Evolutionary conservation across 2,888 invertebrate species (phyloP).

Genomic region (Erynnis tages): DNA sequence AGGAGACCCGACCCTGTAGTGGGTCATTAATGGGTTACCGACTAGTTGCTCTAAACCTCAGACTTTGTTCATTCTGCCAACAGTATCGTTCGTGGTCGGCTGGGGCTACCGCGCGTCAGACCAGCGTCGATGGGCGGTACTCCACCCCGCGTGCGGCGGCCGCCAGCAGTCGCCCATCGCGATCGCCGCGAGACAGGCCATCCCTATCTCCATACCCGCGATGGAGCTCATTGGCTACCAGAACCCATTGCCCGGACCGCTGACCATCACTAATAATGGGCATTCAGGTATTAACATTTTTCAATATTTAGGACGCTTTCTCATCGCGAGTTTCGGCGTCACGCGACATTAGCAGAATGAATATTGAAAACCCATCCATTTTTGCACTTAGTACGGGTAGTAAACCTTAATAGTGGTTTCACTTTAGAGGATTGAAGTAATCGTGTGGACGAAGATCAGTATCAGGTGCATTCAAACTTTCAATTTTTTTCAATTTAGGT

Average conservation of each 20-base stretch:
- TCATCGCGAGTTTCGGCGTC: too few relatives aligned
- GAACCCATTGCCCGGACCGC: constrained; percentile 83
- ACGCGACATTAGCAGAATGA: too few relatives aligned
- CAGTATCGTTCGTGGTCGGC: constrained; percentile 57
- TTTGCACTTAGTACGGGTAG: too few relatives aligned
- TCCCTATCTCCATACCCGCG: constrained; percentile 85
- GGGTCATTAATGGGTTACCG: too few relatives aligned
- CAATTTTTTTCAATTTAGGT: too few relatives aligned
- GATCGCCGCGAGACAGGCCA: constrained; percentile 82
- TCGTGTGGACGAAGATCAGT: too few relatives aligned
- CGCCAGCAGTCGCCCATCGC: constrained; percentile 85
- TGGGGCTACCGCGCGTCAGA: constrained; percentile 84
- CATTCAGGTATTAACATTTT: constrained; percentile 81
- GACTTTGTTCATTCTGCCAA: background rate
- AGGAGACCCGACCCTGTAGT: too few relatives aligned
- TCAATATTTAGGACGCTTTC: background rate
- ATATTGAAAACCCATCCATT: too few relatives aligned
- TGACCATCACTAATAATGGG: constrained; percentile 85
- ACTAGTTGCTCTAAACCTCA: background rate
- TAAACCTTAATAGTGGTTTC: too few relatives aligned
- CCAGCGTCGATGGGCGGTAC: constrained; percentile 84
- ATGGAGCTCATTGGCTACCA: constrained; percentile 88
- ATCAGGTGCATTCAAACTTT: too few relatives aligned
- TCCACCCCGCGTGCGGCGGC: constrained; percentile 84
- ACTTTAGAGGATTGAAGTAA: too few relatives aligned